Evolutionary conservation across 2,113 vertebrate species (phyloP), one percentile per base, ranked within the genome.

Genomic region (Corapipo altera): DNA sequence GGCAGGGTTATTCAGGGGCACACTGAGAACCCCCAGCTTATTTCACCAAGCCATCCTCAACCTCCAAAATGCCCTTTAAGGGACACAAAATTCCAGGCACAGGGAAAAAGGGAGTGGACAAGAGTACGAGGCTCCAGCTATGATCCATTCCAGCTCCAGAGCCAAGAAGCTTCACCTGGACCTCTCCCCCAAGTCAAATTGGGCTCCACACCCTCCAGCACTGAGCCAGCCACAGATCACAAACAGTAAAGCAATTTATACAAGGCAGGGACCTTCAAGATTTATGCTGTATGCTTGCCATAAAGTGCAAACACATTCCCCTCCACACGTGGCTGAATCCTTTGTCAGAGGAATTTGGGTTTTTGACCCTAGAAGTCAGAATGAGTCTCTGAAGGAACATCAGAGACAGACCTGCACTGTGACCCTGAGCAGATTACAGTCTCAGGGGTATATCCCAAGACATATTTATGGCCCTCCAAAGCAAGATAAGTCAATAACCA

Each of bases 401-500:
- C 83, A 88, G 54, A 91, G 81, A 79, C 67, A 88, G 93, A 86
- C 78, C 69, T 85, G 41, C 67, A 21, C 75, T 13, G 46, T 11
- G 62, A 94, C 88, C 80, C 83, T 1, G 17, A 69, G 73, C 73
- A 91, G 85, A 93, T 85, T 73, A 76, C 48, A 64, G 88, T 77
- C 94, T 77, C 87, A 8, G 58, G 78, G 69, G 90, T 66, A 71
- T 54, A 92, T 88, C 91, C 79, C 0, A 0, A 93, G 93, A 93
- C 83, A 86, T 86, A 95, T 95, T 93, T 96, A 94, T 91, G 89
- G 87, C 74, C 71, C 91, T 95, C 89, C 72, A 59, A 88, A 89
- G 93, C 84, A 91, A 94, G 81, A 82, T 96, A 96, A 94, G 88
- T 97, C 95, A 96, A 96, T 96, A 96, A 90, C 70, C 81, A 82